phyloP scores from a whole-genome alignment of 1,140 invertebrate genomes.

The Microplitis mediator region DNA sequence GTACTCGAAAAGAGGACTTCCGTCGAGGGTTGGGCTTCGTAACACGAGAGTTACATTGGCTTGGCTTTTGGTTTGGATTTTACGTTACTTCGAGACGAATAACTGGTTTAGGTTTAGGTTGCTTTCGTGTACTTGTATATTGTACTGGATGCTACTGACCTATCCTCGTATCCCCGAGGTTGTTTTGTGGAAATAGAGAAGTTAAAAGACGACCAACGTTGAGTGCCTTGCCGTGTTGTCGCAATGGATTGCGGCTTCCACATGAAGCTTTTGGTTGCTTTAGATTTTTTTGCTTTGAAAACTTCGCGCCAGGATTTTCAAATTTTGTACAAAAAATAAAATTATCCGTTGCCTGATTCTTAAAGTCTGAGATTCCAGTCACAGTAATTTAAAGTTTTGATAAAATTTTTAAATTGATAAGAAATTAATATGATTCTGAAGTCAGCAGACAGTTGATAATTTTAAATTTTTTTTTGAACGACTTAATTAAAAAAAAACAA shows the following conservation, averaged over 20 bases:
- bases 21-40: not conserved
- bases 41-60: not conserved
- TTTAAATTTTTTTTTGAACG: too few relatives aligned
- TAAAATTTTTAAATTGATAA: too few relatives aligned
- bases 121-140: constrained; percentile 25
- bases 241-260: constrained; percentile 26
- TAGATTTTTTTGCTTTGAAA: not conserved
- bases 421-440: too few relatives aligned
- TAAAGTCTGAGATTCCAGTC: too few relatives aligned
- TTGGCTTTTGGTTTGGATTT: constrained; percentile 4
- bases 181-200: constrained; percentile 28
- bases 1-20: too few relatives aligned
- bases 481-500: too few relatives aligned
- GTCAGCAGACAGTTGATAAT: too few relatives aligned
- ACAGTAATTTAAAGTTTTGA: too few relatives aligned
- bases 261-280: constrained; percentile 1
- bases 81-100: constrained; percentile 38
- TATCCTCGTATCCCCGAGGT: constrained; percentile 33
- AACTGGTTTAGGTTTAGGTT: constrained; percentile 42
- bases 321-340: too few relatives aligned
- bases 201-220: constrained; percentile 57
- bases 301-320: too few relatives aligned
- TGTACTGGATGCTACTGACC: constrained; percentile 32
- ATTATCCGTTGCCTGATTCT: too few relatives aligned
- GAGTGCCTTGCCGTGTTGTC: constrained; percentile 57